These are phyloP conservation scores for Parascotia fuliginaria DNA, from an alignment of 2,888 invertebrate species.

Conservation along the genomic window DNA sequence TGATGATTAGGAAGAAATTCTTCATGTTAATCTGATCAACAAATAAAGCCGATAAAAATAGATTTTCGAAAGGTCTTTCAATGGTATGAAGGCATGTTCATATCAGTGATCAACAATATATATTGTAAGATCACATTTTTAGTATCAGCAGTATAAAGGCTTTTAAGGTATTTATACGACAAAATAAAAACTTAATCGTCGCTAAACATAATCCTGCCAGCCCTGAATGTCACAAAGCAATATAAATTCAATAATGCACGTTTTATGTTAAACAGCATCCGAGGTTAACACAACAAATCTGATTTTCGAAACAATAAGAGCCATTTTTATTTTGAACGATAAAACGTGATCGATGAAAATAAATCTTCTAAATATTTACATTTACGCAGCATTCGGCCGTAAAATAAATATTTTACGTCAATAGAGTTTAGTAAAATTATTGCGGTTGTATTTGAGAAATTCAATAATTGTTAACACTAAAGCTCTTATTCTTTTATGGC, in stretches of 20 bases:
- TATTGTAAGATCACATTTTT: neutral
- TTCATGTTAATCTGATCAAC: neutral
- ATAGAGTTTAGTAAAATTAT: constrained; percentile 36
- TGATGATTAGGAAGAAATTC: neutral
- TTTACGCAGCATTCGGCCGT: constrained; percentile 28
- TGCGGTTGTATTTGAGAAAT: constrained; percentile 41
- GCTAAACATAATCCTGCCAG: neutral
- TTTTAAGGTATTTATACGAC: neutral
- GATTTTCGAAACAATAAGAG: constrained; percentile 38
- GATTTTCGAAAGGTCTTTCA: neutral
- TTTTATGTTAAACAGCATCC: constrained; percentile 29
- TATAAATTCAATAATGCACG: constrained; percentile 27
- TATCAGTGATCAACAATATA: neutral
- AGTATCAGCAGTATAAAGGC: neutral
- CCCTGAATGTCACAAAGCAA: constrained; percentile 13
- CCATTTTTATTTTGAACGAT: constrained; percentile 29
- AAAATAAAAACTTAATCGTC: neutral
- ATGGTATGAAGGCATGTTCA: neutral
- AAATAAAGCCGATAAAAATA: neutral
- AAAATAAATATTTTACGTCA: constrained; percentile 40
- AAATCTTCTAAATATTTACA: constrained; percentile 45
- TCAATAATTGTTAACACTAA: constrained; percentile 54
- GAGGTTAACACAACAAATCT: constrained; percentile 25
- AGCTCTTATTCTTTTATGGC: constrained; percentile 57
- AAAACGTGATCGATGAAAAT: constrained; percentile 29